Conservation (phyloP, 2,797 vertebrate species). For the Sebastes minor region DNA sequence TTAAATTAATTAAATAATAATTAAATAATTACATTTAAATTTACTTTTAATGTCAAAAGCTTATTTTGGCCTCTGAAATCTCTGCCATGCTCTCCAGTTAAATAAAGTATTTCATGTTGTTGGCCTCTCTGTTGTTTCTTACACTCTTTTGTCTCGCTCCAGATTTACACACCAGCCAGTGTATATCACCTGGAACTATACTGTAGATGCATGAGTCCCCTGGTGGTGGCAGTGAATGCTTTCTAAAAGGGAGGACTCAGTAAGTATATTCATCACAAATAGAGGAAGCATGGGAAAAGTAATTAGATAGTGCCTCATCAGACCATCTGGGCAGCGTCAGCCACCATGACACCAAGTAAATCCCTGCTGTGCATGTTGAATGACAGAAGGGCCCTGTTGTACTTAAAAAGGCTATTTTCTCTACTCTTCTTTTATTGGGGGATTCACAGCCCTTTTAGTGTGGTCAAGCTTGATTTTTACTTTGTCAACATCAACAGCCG, state of each 20-base stretch:
- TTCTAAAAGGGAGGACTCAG: not conserved
- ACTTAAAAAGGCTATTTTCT: conserved; percentile 48
- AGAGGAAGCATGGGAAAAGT: conserved; percentile 48
- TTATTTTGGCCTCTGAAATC: not conserved
- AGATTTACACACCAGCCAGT: not conserved
- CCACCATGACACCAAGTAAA: conserved; percentile 60
- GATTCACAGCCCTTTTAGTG: not conserved
- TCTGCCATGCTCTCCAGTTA: not conserved
- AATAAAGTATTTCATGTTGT: not conserved
- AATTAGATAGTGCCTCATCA: conserved; percentile 67
- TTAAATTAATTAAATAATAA: no score
- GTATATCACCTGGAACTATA: not conserved
- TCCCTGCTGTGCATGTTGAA: conserved; percentile 23
- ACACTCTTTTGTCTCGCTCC: not conserved
- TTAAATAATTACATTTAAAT: no score
- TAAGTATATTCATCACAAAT: conserved; percentile 21
- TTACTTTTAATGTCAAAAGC: not conserved
- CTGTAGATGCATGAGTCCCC: conserved; percentile 27
- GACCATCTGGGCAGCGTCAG: conserved; percentile 61
- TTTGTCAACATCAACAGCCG: not conserved
- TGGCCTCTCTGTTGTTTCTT: not conserved
- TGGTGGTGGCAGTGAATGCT: conserved; percentile 55
- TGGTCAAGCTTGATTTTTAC: not conserved
- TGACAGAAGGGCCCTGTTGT: conserved; percentile 11
- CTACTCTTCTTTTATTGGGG: not conserved